phyloP scores from a whole-genome alignment of 2,888 invertebrate species.

The Aplocera efformata region DNA sequence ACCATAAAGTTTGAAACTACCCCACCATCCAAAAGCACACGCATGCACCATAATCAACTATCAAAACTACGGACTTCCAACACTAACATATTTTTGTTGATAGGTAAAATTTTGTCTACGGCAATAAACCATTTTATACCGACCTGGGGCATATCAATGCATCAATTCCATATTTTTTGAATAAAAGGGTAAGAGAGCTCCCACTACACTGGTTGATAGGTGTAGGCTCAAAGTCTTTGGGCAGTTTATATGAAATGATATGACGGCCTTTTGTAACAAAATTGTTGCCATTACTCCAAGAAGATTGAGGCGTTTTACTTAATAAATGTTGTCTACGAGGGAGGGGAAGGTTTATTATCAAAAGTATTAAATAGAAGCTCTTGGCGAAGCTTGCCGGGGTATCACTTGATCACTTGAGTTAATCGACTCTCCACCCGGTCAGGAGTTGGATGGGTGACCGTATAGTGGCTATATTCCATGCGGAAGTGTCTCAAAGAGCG shows the following conservation, averaged over 20 bases:
- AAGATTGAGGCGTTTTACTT: constrained; percentile 18
- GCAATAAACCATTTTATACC: constrained; percentile 8
- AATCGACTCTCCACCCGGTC: no score
- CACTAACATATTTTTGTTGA: constrained; percentile 15
- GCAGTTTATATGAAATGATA: constrained; percentile 41
- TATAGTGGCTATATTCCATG: no score
- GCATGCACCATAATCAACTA: no score
- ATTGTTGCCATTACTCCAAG: constrained; percentile 40
- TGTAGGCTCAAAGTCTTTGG: constrained; percentile 32
- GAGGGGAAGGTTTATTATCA: constrained; percentile 21
- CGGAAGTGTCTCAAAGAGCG: no score
- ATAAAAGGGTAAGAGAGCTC: constrained; percentile 23
- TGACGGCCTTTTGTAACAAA: constrained; percentile 41
- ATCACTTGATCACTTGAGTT: no score
- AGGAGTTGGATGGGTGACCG: no score
- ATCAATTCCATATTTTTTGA: constrained; percentile 5
- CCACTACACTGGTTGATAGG: constrained; percentile 28
- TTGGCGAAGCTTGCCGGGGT: no score
- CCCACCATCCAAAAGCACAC: no score
- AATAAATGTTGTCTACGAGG: constrained; percentile 13
- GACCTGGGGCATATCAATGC: constrained; percentile 10
- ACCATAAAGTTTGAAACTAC: no score
- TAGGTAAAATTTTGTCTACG: constrained; percentile 8
- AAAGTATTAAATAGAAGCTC: constrained; percentile 17
- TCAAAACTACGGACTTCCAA: no score